These are phyloP conservation scores for Ridgeia piscesae DNA, from an alignment of 1,140 invertebrate genomes.

Conservation along the genomic window DNA sequence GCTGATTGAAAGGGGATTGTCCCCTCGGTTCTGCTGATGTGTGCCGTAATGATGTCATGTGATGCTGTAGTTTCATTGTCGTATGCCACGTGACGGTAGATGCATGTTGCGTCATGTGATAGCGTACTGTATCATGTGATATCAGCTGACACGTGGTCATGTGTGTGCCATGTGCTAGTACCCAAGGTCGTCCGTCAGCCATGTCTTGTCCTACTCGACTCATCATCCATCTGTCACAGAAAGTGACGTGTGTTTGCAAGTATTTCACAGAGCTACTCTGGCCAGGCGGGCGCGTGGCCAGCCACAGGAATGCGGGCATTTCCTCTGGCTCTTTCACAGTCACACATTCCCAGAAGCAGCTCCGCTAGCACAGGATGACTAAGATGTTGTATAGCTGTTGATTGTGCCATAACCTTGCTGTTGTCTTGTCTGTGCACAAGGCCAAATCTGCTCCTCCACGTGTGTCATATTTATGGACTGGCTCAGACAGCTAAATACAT, in stretches of 20 bases:
- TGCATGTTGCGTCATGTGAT: neutral
- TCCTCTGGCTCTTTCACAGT: neutral
- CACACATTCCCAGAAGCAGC: neutral
- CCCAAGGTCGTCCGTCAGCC: neutral
- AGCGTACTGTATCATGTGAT: no score
- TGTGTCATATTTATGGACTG: neutral
- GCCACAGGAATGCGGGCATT: neutral
- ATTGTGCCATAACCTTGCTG: neutral
- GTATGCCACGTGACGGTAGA: neutral
- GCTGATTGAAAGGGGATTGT: neutral
- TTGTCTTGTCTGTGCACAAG: neutral
- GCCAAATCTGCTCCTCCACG: neutral
- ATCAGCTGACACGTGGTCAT: no score
- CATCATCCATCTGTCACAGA: neutral
- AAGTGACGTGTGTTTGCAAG: neutral
- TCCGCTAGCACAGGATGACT: neutral
- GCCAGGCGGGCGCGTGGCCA: neutral
- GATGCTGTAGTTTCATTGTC: neutral
- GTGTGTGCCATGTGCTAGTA: neutral
- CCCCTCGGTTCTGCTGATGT: neutral
- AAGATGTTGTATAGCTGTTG: neutral
- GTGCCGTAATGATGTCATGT: neutral
- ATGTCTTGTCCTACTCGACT: neutral
- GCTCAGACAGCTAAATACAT: neutral
- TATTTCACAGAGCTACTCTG: neutral